Percentiles rank a stretch among this genome's conserved stretches.
phyloP scores from a whole-genome alignment of 2,888 invertebrate species.

The Scotopteryx bipunctaria region DNA sequence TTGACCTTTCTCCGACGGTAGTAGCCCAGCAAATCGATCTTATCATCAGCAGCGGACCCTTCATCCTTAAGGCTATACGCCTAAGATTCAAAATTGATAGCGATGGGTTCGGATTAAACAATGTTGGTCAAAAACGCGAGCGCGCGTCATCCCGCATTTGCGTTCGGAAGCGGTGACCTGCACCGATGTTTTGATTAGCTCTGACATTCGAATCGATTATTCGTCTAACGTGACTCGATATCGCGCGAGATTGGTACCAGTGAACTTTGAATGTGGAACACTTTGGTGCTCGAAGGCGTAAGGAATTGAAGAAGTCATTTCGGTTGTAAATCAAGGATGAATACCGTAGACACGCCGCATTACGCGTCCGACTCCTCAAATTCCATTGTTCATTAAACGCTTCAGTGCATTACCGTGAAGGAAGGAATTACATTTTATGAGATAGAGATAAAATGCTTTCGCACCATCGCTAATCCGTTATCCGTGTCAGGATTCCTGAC shows the following conservation, averaged over 20 bases:
- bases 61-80: constrained; percentile 10
- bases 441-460: constrained; percentile 41
- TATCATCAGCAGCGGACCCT: constrained; percentile 3
- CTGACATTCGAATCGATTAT: constrained; percentile 81
- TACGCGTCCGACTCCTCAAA: constrained; percentile 26
- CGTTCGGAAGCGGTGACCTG: constrained; percentile 79
- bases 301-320: constrained; percentile 15
- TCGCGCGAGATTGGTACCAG: constrained; percentile 47
- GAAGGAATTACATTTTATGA: constrained; percentile 38
- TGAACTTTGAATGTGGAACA: constrained; percentile 55
- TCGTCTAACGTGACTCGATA: constrained; percentile 72
- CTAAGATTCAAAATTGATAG: constrained; percentile 30
- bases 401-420: constrained; percentile 28
- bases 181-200: constrained; percentile 78
- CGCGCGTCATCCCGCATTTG: constrained; percentile 74
- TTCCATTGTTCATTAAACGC: constrained; percentile 30
- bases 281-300: constrained; percentile 19
- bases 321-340: constrained; percentile 25
- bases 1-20: constrained; percentile 66
- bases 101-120: constrained; percentile 26
- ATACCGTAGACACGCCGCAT: constrained; percentile 6
- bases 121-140: constrained; percentile 56
- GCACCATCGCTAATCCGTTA: constrained; percentile 41
- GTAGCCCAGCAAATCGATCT: constrained; percentile 31
- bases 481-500: constrained; percentile 36